Conservation (phyloP, 2,113 vertebrate genomes). For the Pachycephala philippinensis region DNA sequence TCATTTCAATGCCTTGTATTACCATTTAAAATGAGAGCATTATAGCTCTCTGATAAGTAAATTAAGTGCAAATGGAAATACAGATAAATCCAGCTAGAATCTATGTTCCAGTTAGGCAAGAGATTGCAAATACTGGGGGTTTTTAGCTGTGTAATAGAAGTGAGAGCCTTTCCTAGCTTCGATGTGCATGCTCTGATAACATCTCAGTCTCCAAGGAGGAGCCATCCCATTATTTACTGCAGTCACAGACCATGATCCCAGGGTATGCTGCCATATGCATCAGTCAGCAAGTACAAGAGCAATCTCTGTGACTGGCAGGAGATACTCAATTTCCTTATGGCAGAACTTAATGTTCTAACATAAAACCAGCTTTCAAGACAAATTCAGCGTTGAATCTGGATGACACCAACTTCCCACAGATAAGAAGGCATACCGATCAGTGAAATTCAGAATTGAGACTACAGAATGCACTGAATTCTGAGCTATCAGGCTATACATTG, state of each 20-base stretch:
- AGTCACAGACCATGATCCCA: not conserved
- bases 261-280: not conserved
- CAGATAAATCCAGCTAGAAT: not conserved
- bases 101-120: not conserved
- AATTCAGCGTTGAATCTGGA: not conserved
- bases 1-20: not conserved
- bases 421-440: not conserved
- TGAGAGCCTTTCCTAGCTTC: not conserved
- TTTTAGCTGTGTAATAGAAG: not conserved
- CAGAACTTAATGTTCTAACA: not conserved
- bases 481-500: not conserved
- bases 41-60: not conserved
- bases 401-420: not conserved
- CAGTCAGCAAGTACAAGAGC: not conserved
- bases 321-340: not conserved
- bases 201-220: not conserved
- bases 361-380: not conserved
- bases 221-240: not conserved
- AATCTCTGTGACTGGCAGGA: not conserved
- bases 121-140: accelerated
- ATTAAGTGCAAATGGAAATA: not conserved
- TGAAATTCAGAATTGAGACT: not conserved
- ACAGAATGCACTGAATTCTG: not conserved
- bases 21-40: not conserved
- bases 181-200: not conserved